Conservation (phyloP, 2,113 vertebrate genomes). For the Xerus inauris region DNA sequence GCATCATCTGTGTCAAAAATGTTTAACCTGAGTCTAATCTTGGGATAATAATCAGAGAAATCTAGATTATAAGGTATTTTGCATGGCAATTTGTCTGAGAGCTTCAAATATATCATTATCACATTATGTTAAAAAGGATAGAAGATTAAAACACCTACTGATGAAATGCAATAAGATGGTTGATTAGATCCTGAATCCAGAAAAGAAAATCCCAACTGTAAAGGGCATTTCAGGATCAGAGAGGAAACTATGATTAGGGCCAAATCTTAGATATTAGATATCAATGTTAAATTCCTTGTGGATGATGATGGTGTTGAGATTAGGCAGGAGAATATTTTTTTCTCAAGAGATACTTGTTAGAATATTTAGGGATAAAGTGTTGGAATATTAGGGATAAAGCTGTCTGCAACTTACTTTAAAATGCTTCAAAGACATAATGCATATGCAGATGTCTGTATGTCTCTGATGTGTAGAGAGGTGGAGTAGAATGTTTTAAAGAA, state of each 20-base stretch:
- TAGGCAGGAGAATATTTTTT: neutral
- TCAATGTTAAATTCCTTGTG: neutral
- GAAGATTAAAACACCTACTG: neutral
- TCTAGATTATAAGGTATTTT: neutral
- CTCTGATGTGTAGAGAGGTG: neutral
- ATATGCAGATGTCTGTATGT: neutral
- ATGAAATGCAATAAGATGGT: neutral
- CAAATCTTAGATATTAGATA: neutral
- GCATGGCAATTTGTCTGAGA: neutral
- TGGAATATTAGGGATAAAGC: neutral
- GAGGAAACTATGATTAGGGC: neutral
- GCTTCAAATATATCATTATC: neutral
- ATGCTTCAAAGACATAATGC: neutral
- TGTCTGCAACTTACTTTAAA: neutral
- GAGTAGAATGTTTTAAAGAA: neutral
- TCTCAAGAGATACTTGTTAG: neutral
- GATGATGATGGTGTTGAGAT: neutral
- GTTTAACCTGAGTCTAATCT: neutral
- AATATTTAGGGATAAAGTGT: neutral
- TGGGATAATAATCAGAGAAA: neutral
- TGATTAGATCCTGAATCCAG: neutral
- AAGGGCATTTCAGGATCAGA: neutral
- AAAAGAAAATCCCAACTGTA: neutral
- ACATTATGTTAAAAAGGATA: neutral
- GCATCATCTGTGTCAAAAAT: neutral